A percentile compares a stretch with the other conserved stretches of the same genome.
Conservation (phyloP, 2,888 invertebrate genomes). For the Parnassius mnemosyne region DNA sequence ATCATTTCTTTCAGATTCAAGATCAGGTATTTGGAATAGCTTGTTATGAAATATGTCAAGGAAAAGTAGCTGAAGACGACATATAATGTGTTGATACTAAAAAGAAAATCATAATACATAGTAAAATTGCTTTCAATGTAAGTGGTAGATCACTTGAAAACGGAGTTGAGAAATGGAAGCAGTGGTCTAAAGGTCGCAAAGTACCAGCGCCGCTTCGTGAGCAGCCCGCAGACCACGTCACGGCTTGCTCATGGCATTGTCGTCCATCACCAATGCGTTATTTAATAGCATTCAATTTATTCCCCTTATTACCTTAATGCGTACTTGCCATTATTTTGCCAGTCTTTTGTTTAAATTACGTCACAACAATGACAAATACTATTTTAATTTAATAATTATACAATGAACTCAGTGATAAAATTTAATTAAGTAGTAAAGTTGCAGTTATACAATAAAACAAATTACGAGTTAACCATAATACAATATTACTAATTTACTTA, state of each 20-base stretch:
- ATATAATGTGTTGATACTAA: conserved; percentile 5
- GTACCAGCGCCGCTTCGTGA: background rate
- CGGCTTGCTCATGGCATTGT: background rate
- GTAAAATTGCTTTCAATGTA: background rate
- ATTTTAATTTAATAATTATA: background rate
- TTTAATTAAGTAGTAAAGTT: background rate
- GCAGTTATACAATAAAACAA: no score
- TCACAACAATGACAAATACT: background rate
- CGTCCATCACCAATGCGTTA: background rate
- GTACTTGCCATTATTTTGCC: background rate
- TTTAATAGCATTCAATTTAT: background rate
- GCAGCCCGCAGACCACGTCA: background rate
- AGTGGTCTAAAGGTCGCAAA: background rate
- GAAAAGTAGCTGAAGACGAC: conserved; percentile 6
- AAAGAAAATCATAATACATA: background rate
- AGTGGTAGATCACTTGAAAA: background rate
- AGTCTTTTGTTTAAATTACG: background rate
- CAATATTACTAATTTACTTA: conserved; percentile 10
- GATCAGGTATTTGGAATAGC: conserved; percentile 2
- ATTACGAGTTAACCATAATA: no score
- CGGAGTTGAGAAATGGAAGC: background rate
- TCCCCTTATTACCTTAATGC: background rate
- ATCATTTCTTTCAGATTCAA: no score
- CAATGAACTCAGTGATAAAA: conserved; percentile 5
- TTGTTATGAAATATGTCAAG: conserved; percentile 2